Conservation (phyloP, 2,888 invertebrate genomes). For the Autographa pulchrina region DNA sequence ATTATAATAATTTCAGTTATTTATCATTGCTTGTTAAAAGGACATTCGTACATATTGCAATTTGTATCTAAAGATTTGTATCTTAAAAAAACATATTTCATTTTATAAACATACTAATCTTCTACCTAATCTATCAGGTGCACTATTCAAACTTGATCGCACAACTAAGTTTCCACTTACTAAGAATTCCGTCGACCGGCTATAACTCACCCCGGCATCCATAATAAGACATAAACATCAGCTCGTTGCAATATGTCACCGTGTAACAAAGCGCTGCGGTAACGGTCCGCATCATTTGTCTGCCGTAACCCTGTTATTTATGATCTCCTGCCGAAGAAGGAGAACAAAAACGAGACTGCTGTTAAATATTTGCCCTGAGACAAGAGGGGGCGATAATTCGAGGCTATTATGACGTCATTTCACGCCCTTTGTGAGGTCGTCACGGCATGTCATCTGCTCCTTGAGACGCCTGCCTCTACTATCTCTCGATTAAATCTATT, state of each 20-base stretch:
- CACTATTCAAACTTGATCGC: slow-evolving; percentile 37
- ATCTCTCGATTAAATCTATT: slow-evolving; percentile 89
- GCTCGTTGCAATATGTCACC: slow-evolving; percentile 85
- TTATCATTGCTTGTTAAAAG: no score
- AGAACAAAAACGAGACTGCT: slow-evolving; percentile 86
- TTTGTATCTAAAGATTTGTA: not conserved
- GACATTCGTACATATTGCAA: not conserved
- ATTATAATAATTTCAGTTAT: no score
- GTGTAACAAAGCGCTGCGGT: slow-evolving; percentile 84
- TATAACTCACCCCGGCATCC: slow-evolving; percentile 76
- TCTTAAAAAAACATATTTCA: not conserved
- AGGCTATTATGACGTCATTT: slow-evolving; percentile 89
- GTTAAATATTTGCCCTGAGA: slow-evolving; percentile 89
- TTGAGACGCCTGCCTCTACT: slow-evolving; percentile 87
- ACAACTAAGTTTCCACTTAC: slow-evolving; percentile 63
- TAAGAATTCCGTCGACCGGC: slow-evolving; percentile 68
- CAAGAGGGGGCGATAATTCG: slow-evolving; percentile 89
- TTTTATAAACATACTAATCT: slow-evolving; percentile 17
- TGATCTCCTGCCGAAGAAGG: slow-evolving; percentile 84
- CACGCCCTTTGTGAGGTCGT: slow-evolving; percentile 89
- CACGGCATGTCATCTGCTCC: slow-evolving; percentile 89
- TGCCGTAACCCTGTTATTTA: slow-evolving; percentile 86
- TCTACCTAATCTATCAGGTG: slow-evolving; percentile 27
- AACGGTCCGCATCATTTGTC: slow-evolving; percentile 88
- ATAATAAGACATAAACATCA: slow-evolving; percentile 89